phyloP scores from a whole-genome alignment of 2,797 vertebrate genomes.

The Rhinichthys osculus region DNA sequence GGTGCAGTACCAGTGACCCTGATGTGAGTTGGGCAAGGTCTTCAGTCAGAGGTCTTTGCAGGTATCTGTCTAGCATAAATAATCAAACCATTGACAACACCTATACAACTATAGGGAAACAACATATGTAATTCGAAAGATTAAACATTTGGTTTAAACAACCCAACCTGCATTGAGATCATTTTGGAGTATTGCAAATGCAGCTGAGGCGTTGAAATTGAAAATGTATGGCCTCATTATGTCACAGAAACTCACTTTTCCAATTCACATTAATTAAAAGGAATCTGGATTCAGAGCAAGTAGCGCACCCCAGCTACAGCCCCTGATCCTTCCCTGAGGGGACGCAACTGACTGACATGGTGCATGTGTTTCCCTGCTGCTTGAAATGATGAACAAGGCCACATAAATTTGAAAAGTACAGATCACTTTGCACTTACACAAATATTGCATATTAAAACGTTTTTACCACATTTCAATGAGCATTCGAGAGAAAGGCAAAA shows the following conservation, averaged over 20 bases:
- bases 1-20: neutral
- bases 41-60: slow-evolving; percentile 51
- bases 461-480: slow-evolving; percentile 20
- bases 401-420: slow-evolving; percentile 8
- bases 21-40: slow-evolving; percentile 32
- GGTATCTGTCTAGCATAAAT: slow-evolving; percentile 70
- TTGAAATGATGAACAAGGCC: slow-evolving; percentile 18
- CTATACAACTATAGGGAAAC: neutral
- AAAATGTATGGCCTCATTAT: slow-evolving; percentile 31
- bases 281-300: slow-evolving; percentile 32
- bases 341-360: neutral
- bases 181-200: neutral
- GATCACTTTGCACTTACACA: neutral
- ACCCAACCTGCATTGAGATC: neutral
- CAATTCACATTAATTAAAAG: slow-evolving; percentile 42
- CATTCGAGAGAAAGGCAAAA: slow-evolving; percentile 28
- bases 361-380: slow-evolving; percentile 15
- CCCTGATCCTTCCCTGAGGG: slow-evolving; percentile 11
- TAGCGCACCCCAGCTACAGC: neutral
- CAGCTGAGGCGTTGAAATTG: neutral
- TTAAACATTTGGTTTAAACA: slow-evolving; percentile 13
- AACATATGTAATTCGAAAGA: neutral
- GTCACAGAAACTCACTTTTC: slow-evolving; percentile 36
- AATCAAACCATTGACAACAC: slow-evolving; percentile 69
- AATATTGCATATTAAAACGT: slow-evolving; percentile 12